Percentiles rank a stretch among this genome's conserved stretches.
These are phyloP conservation scores for Andrena fulva DNA, from an alignment of 2,888 invertebrate species.

Conservation along the genomic window DNA sequence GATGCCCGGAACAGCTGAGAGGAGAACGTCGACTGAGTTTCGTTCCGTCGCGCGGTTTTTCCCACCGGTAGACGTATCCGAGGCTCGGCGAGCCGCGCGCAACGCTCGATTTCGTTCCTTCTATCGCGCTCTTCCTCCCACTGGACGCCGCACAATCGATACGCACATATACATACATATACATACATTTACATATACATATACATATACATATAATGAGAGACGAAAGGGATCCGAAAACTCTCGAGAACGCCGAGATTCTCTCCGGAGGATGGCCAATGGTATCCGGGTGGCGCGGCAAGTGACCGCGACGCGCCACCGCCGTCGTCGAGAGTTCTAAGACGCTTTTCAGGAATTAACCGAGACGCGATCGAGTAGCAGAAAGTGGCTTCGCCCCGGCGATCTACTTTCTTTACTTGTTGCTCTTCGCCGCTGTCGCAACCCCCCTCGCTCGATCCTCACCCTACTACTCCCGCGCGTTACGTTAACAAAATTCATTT, in stretches of 20 bases:
- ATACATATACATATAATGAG: slow-evolving; percentile 40
- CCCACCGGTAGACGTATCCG: slow-evolving; percentile 4
- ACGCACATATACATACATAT: slow-evolving; percentile 52
- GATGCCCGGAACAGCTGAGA: neutral
- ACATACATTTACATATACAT: slow-evolving; percentile 34
- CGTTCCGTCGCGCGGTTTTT: neutral
- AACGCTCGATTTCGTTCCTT: slow-evolving; percentile 33
- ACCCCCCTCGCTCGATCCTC: slow-evolving; percentile 5
- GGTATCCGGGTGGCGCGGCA: neutral
- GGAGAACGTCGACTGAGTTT: slow-evolving; percentile 24
- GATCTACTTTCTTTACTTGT: slow-evolving; percentile 37
- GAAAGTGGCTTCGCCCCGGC: slow-evolving; percentile 33
- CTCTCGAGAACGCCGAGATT: slow-evolving; percentile 9
- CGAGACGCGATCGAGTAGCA: slow-evolving; percentile 52
- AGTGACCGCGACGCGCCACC: neutral
- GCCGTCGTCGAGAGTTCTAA: slow-evolving; percentile 21
- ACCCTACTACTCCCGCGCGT: slow-evolving; percentile 11
- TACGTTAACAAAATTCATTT: slow-evolving; percentile 53
- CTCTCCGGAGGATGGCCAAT: neutral
- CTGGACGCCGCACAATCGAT: slow-evolving; percentile 26
- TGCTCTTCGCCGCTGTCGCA: slow-evolving; percentile 40
- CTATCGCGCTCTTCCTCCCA: neutral
- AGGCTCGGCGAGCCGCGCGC: slow-evolving; percentile 9
- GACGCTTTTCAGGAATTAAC: slow-evolving; percentile 40
- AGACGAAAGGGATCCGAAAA: slow-evolving; percentile 27